Evolutionary conservation across 30 jellyfish, hydroid and myxozoan species (phyloP), one percentile per base, ranked within the genome.

Genomic region (Mastigias papua): DNA sequence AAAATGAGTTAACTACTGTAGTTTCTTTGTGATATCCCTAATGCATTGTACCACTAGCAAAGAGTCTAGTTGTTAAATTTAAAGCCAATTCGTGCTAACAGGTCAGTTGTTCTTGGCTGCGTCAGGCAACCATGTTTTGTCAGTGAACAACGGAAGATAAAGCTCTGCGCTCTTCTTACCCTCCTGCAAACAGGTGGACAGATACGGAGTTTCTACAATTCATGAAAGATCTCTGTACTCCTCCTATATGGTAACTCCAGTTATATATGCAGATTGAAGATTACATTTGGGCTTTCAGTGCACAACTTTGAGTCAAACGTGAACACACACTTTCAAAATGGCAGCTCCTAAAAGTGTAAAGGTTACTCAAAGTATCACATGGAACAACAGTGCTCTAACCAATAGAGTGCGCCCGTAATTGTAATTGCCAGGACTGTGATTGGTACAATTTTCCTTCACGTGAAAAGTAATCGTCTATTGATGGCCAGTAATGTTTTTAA

Each of bases 141-240:
- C 29, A 23, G 67, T 21, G 6, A 65, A 37, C 54, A 66, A 66
- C 10, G 66, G 37, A 37, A 2, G 68, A 72, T 34, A 72, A 72
- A 37, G 27, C 42, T 9, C 37, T 63, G 28, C 65, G 61, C 61
- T 46, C 68, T 17, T 27, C 98, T 87, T 81, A 92, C 98, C 97
- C 98, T 85, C 98, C 98, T 79, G 98, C 95, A 78, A 92, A 86
- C 72, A 92, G 93, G 87, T 92, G 93, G 73, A 92, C 94, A 78
- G 92, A 82, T 46, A 95, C 87, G 76, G 98, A 92, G 69, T 82
- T 92, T 68, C 97, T 85, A 81, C 98, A 92, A 73, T 76, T 90
- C 92, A 81, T 90, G 79, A 78, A 88, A 79, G 37, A 31, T 48
- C 64, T 71, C 90, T 70, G 30, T 22, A 34, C 75, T 75, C 42